Evolutionary conservation across 1,140 invertebrate species (phyloP).

Genomic region (Heterodera carotae): DNA sequence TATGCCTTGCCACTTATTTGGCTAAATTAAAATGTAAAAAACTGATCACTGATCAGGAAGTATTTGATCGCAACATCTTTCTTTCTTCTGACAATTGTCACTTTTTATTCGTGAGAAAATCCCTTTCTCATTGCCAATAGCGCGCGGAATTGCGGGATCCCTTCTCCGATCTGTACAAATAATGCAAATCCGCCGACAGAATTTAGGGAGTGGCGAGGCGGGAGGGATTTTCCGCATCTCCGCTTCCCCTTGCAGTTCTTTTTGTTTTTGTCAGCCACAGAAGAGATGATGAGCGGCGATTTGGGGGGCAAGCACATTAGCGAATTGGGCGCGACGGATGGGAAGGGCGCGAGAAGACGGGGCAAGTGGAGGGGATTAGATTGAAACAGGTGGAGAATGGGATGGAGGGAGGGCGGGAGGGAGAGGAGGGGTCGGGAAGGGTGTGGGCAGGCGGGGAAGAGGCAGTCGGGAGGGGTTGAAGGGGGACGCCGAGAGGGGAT

Average conservation of each 20-base stretch:
- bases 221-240: constrained; percentile 2
- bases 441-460: not conserved
- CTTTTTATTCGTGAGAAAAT: no score
- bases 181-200: no score
- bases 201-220: not conserved
- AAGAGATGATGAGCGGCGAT: not conserved
- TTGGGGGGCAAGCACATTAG: not conserved
- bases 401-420: no score
- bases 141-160: no score
- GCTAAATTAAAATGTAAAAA: no score
- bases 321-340: not conserved
- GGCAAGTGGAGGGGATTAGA: not conserved
- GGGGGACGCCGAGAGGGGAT: not conserved
- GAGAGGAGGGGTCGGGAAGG: not conserved
- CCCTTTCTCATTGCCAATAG: no score
- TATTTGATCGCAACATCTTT: no score
- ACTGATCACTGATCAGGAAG: no score
- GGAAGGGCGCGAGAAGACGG: no score
- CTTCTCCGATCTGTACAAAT: no score
- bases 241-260: not conserved
- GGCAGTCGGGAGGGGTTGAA: not conserved
- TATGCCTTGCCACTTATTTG: no score
- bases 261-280: not conserved
- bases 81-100: no score
- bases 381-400: not conserved